Percentiles rank a stretch among this genome's conserved stretches.
These are phyloP conservation scores for Stenopsyche tienmushanensis DNA, from an alignment of 1,140 invertebrate species.

Conservation along the genomic window DNA sequence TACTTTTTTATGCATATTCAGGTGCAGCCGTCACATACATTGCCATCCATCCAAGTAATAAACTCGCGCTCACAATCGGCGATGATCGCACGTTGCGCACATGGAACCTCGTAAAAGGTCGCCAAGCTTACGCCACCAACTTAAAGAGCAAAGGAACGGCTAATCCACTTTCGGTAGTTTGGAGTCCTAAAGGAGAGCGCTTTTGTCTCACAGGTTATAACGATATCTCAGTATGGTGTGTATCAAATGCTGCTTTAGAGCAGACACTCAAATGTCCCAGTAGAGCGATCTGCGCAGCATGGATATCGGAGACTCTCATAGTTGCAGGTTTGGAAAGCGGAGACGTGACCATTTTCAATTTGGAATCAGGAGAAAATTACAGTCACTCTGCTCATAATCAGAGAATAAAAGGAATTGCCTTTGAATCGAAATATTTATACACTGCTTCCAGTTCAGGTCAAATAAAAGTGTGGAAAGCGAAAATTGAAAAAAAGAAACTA, in stretches of 20 bases:
- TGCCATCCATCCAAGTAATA: constrained; percentile 84
- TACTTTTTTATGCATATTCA: constrained; percentile 43
- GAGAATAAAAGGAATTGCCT: constrained; percentile 67
- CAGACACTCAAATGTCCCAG: constrained; percentile 60
- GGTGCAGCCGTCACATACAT: constrained; percentile 67
- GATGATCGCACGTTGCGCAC: constrained; percentile 81
- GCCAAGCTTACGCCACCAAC: constrained; percentile 85
- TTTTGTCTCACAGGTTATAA: constrained; percentile 73
- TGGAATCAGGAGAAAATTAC: constrained; percentile 54
- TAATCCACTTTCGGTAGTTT: constrained; percentile 59
- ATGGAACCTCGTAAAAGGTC: constrained; percentile 93
- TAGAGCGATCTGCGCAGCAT: constrained; percentile 65
- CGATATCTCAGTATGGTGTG: constrained; percentile 73
- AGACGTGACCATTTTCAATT: constrained; percentile 62
- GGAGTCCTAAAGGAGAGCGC: constrained; percentile 67
- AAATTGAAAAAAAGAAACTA: constrained; percentile 53
- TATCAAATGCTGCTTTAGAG: constrained; percentile 68
- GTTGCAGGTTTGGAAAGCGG: constrained; percentile 73
- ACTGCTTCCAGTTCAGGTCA: constrained; percentile 74
- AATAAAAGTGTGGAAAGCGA: constrained; percentile 72
- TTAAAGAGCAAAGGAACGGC: constrained; percentile 64
- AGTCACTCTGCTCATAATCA: constrained; percentile 62
- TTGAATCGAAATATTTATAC: constrained; percentile 56
- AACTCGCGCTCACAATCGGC: constrained; percentile 83
- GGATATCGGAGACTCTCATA: constrained; percentile 62